These are phyloP conservation scores for Magallana angulata DNA, from an alignment of 1,140 invertebrate species.

Conservation along the genomic window DNA sequence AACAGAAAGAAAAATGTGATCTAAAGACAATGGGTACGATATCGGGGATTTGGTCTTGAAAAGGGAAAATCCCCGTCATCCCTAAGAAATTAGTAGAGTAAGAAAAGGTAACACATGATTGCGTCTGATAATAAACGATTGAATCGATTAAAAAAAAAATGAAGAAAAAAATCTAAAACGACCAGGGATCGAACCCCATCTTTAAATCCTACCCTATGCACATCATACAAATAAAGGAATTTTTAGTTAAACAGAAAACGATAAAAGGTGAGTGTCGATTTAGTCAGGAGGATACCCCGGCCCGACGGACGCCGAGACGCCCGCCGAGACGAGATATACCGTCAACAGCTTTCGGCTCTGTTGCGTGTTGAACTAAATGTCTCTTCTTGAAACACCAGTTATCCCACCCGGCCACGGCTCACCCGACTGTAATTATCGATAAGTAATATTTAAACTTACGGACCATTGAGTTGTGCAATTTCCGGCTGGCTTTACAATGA, in stretches of 20 bases:
- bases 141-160: not conserved
- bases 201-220: not conserved
- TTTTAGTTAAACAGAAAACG: not conserved
- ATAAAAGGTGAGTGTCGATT: constrained; percentile 15
- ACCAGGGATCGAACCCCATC: not conserved
- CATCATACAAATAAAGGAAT: not conserved
- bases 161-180: not conserved
- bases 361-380: not conserved
- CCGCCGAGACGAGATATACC: not conserved
- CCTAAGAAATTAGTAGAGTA: too few species aligned
- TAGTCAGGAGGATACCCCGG: not conserved
- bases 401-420: too few species aligned
- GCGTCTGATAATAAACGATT: too few species aligned
- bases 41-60: too few species aligned
- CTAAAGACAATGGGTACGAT: too few species aligned
- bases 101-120: too few species aligned
- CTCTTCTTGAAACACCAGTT: not conserved
- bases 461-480: too few species aligned
- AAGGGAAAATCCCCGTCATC: too few species aligned
- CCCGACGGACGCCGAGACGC: not conserved
- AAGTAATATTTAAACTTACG: too few species aligned
- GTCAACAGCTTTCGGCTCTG: constrained; percentile 12
- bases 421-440: too few species aligned
- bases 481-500: too few species aligned
- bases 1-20: too few species aligned